These are phyloP conservation scores for Hyperopisus bebe DNA, from an alignment of 2,113 vertebrate species.

Conservation along the genomic window DNA sequence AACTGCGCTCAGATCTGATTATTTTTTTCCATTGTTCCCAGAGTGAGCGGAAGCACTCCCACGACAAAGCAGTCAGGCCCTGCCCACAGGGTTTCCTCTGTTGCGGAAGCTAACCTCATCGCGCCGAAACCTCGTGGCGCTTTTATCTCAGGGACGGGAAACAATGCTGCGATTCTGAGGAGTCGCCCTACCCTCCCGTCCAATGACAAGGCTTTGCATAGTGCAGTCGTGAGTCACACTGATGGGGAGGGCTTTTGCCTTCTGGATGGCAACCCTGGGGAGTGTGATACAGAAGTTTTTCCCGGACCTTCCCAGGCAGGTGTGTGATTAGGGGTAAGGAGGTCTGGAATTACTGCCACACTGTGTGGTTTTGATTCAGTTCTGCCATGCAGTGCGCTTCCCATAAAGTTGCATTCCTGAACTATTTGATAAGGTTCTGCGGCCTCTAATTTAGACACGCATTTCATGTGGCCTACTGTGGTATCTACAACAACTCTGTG, in stretches of 20 bases:
- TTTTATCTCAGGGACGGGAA: neutral
- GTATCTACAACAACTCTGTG: neutral
- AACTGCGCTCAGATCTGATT: neutral
- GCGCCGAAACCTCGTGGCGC: neutral
- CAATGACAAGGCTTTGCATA: neutral
- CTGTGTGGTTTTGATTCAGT: neutral
- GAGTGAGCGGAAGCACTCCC: constrained; percentile 5
- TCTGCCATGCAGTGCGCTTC: neutral
- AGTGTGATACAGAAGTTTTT: neutral
- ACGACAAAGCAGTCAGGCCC: neutral
- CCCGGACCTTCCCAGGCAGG: neutral
- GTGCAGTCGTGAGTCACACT: neutral
- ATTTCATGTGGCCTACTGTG: neutral
- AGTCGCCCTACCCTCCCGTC: neutral
- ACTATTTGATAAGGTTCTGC: constrained; percentile 9
- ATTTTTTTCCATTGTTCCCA: neutral
- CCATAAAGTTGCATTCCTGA: neutral
- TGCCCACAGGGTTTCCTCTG: neutral
- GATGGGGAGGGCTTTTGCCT: neutral
- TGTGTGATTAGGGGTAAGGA: constrained; percentile 1
- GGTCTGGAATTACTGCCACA: neutral
- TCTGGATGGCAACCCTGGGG: neutral
- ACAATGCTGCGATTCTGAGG: constrained; percentile 1
- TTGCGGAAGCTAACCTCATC: constrained; percentile 9
- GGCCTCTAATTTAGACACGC: neutral